These are phyloP conservation scores for Bruchidius siliquastri DNA, from an alignment of 2,888 invertebrate genomes.

Conservation along the genomic window DNA sequence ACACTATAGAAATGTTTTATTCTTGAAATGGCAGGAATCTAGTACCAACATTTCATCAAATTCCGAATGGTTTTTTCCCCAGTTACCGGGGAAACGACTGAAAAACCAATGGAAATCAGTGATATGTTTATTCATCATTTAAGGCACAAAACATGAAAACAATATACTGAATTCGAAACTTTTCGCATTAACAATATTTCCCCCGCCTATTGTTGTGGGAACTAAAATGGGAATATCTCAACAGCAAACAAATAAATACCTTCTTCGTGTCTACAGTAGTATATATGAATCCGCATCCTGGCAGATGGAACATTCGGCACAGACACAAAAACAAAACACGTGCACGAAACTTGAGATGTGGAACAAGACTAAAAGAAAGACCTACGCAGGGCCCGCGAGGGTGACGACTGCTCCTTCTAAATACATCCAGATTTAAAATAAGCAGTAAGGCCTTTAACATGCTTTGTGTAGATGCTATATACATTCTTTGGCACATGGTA, in stretches of 20 bases:
- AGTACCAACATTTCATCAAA: too few relatives aligned
- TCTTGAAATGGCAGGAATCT: too few relatives aligned
- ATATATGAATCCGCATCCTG: neutral
- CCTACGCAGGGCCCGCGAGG: neutral
- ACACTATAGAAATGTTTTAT: too few relatives aligned
- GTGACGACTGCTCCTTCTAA: neutral
- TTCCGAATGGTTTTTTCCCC: too few relatives aligned
- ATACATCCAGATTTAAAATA: neutral
- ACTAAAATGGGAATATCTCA: too few relatives aligned
- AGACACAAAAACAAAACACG: neutral
- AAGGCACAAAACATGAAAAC: too few relatives aligned
- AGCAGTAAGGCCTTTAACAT: neutral
- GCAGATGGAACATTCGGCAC: neutral
- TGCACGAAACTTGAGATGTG: neutral
- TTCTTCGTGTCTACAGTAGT: neutral
- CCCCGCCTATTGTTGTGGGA: too few relatives aligned
- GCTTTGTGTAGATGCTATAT: neutral
- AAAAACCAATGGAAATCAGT: too few relatives aligned
- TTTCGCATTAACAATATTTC: too few relatives aligned
- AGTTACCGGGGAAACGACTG: too few relatives aligned
- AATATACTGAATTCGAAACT: too few relatives aligned
- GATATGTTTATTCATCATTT: too few relatives aligned
- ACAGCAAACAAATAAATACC: neutral
- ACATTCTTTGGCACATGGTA: neutral
- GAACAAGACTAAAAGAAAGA: neutral